These are phyloP conservation scores for Oophaga pumilio DNA, from an alignment of 2,113 vertebrate genomes.

Conservation along the genomic window DNA sequence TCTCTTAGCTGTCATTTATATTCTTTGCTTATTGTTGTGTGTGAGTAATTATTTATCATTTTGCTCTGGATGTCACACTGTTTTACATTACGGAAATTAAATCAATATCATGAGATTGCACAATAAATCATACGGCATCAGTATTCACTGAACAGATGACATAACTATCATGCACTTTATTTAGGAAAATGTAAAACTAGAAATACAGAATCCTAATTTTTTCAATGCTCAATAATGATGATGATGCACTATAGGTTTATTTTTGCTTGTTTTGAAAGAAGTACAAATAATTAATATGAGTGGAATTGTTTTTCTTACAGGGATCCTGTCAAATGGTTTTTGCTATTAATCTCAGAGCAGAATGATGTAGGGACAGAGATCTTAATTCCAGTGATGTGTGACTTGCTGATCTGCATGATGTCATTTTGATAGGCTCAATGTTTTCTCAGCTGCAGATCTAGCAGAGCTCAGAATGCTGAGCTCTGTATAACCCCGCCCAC, in stretches of 20 bases:
- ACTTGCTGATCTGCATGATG: too few species aligned
- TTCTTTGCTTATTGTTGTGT: neutral
- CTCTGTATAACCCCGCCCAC: too few species aligned
- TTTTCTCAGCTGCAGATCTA: too few species aligned
- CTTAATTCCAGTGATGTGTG: too few species aligned
- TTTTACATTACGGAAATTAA: conserved; percentile 17
- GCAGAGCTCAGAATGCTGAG: too few species aligned
- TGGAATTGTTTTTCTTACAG: neutral
- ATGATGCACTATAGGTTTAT: neutral
- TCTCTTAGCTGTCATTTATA: neutral
- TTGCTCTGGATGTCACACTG: conserved; percentile 1
- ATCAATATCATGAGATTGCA: conserved; percentile 29
- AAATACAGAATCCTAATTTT: neutral
- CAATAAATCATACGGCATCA: conserved; percentile 22
- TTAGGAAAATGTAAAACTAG: neutral
- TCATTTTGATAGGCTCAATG: too few species aligned
- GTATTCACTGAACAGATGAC: neutral
- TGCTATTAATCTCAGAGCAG: too few species aligned
- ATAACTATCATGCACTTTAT: neutral
- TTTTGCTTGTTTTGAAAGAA: neutral
- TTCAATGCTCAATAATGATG: neutral
- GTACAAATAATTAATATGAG: neutral
- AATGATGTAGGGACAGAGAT: too few species aligned
- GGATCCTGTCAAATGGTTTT: too few species aligned
- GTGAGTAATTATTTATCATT: conserved; percentile 18